Evolutionary conservation across 2,888 invertebrate genomes (phyloP).

Genomic region (Drosophila formosana): DNA sequence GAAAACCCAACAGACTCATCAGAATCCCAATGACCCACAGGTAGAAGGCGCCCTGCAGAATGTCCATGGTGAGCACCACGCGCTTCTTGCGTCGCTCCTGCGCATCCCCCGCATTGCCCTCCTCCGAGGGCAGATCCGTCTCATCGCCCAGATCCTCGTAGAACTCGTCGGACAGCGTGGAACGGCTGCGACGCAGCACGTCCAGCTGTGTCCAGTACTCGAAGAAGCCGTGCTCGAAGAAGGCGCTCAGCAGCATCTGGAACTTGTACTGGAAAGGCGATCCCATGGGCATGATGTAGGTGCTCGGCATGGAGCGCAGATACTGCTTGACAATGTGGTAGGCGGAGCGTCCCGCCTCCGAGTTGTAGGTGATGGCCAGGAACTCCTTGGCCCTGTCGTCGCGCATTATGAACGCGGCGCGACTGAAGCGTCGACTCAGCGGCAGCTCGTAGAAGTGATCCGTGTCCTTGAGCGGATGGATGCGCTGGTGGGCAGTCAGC

Average conservation of each 20-base stretch:
- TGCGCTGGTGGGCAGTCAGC: constrained; percentile 29
- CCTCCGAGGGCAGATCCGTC: constrained; percentile 31
- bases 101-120: constrained; percentile 10
- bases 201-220: constrained; percentile 78
- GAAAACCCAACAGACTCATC: constrained; percentile 63
- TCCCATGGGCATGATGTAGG: constrained; percentile 74
- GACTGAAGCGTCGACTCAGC: constrained; percentile 27
- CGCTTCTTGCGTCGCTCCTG: constrained; percentile 48
- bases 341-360: constrained; percentile 65
- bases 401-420: constrained; percentile 69
- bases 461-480: constrained; percentile 53
- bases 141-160: constrained; percentile 47
- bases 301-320: constrained; percentile 71
- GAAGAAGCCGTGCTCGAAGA: constrained; percentile 77
- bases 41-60: constrained; percentile 82
- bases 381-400: constrained; percentile 76
- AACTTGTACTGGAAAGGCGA: constrained; percentile 79
- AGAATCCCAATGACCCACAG: constrained; percentile 78
- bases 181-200: constrained; percentile 36
- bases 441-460: constrained; percentile 37
- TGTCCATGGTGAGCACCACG: constrained; percentile 76
- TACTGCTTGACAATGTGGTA: constrained; percentile 82
- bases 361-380: constrained; percentile 75
- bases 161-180: constrained; percentile 62
- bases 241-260: constrained; percentile 63